Evolutionary conservation across 2,888 invertebrate species (phyloP).

Genomic region (Melolontha melolontha): DNA sequence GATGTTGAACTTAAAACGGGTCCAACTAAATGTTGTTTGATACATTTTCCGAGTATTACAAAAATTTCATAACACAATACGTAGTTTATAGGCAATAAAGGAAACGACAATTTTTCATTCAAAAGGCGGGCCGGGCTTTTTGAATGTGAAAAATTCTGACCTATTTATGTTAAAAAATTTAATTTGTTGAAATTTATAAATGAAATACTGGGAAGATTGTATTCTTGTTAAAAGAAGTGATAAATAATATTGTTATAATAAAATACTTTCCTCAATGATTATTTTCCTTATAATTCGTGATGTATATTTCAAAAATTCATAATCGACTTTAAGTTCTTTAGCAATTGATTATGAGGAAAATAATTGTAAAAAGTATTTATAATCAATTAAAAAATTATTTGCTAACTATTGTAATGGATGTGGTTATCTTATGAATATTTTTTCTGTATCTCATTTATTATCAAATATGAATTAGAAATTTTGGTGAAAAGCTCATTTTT

Average conservation of each 20-base stretch:
- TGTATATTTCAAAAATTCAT: background rate
- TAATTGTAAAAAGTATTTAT: constrained; percentile 27
- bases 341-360: background rate
- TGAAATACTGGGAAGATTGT: constrained; percentile 12
- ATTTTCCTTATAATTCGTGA: constrained; percentile 9
- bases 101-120: constrained; percentile 12
- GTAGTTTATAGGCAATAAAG: background rate
- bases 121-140: constrained; percentile 35
- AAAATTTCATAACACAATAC: constrained; percentile 18
- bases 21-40: constrained; percentile 46
- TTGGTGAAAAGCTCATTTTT: background rate
- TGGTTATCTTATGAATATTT: constrained; percentile 9
- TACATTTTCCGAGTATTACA: constrained; percentile 19
- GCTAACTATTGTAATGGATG: constrained; percentile 35
- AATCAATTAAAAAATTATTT: constrained; percentile 25
- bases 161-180: no score
- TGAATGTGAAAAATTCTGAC: constrained; percentile 14
- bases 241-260: constrained; percentile 41
- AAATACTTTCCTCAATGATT: constrained; percentile 22
- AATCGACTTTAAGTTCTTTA: background rate
- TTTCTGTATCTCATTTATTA: constrained; percentile 12
- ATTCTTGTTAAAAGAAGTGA: constrained; percentile 44
- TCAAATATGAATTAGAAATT: background rate
- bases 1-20: constrained; percentile 45
- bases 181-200: constrained; percentile 5